Evolutionary conservation across 2,797 vertebrate genomes (phyloP), one percentile per base, ranked within the genome.

Genomic region (Sitta carolinensis): DNA sequence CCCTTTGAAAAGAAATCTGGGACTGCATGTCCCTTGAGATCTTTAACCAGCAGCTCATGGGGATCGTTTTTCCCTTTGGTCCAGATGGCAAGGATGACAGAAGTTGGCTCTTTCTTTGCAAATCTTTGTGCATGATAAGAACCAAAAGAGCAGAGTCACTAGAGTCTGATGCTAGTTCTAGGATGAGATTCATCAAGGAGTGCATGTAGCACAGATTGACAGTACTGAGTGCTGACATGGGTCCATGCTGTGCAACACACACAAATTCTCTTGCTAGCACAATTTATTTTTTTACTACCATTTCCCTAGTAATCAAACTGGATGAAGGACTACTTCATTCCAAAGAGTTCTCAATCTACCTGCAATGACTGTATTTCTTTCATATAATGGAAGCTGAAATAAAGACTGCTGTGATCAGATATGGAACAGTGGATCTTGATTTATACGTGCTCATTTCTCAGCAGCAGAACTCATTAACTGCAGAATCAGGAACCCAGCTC

Each of bases 191-290:
- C 7, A 3, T 59, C 26, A 66, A 84, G 29, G 23, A 93, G 27
- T 5, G 7, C 40, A 42, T 10, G 43, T 16, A 75, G 62, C 43
- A 68, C 40, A 78, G 52, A 57, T 2, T 34, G 54, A 48, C 26
- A 36, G 32, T 11, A 23, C 29, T 23, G 38, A 87, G 48, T 0
- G 0, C 47, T 57, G 38, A 23, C 22, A 23, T 1, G 1, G 42
- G 27, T 16, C 72, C 2, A 2, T 20, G 40, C 54, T 30, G 47
- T 10, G 13, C 12, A 69, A 40, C n/a, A 61, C 54, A 67, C 6
- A 63, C 0, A 4, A 29, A 42, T 43, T 64, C 36, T 51, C 42
- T 48, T 59, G 40, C 11, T 12, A 72, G 20, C 5, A 85, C 16
- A 9, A 2, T 16, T 43, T 6, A 13, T 25, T 38, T 43, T 40